Evolutionary conservation across 2,888 invertebrate genomes (phyloP).

Genomic region (Drosophila fungiperda): DNA sequence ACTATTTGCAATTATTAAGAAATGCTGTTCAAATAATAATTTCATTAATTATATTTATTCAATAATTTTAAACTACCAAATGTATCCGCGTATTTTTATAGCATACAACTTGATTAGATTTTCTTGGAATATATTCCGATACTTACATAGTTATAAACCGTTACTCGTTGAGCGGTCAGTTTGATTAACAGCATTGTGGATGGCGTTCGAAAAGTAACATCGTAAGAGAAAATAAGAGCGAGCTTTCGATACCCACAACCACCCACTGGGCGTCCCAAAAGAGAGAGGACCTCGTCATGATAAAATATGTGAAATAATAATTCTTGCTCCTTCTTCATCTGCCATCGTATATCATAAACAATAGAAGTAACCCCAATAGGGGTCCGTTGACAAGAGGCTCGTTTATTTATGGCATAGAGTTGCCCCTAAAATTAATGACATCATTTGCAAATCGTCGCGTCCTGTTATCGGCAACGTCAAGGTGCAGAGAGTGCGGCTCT

Average conservation of each 20-base stretch:
- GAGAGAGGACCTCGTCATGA: neutral
- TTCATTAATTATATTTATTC: neutral
- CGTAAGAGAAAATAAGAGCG: slow-evolving; percentile 59
- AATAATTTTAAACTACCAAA: neutral
- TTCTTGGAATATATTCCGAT: neutral
- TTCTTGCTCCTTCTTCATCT: slow-evolving; percentile 26
- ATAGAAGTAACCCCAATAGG: slow-evolving; percentile 28
- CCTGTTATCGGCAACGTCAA: slow-evolving; percentile 47
- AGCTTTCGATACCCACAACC: slow-evolving; percentile 35
- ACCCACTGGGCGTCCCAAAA: neutral
- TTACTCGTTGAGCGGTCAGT: neutral
- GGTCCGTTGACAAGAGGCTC: slow-evolving; percentile 15
- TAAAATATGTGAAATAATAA: slow-evolving; percentile 21
- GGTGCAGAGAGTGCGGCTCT: slow-evolving; percentile 18
- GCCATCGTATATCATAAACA: slow-evolving; percentile 50
- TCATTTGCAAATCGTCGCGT: slow-evolving; percentile 66
- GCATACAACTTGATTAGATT: neutral
- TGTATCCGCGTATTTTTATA: neutral
- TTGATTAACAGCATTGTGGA: slow-evolving; percentile 63
- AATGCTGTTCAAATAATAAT: neutral
- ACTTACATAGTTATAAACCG: slow-evolving; percentile 4
- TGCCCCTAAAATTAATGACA: slow-evolving; percentile 59
- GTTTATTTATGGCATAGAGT: slow-evolving; percentile 2
- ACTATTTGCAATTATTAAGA: neutral
- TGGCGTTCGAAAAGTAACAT: slow-evolving; percentile 56